Conservation (phyloP, 2,113 vertebrate genomes). For the Phaethornis superciliosus region DNA sequence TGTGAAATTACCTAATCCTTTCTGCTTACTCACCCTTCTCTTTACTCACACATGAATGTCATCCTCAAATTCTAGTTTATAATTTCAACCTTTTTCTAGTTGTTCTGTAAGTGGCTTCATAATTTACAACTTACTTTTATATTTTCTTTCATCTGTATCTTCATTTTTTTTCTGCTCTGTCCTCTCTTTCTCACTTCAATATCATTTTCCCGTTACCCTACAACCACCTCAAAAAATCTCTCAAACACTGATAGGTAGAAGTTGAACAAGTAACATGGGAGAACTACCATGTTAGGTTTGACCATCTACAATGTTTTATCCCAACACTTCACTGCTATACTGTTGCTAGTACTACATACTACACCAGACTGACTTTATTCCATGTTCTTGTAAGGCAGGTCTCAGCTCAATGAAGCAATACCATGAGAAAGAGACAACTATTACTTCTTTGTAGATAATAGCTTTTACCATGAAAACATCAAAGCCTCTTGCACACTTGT, state of each 20-base stretch:
- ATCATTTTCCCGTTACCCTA: not conserved
- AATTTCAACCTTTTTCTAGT: not conserved
- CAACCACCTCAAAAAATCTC: not conserved
- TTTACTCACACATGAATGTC: not conserved
- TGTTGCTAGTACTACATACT: not conserved
- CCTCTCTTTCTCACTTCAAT: not conserved
- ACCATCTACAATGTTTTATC: not conserved
- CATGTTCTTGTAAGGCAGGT: not conserved
- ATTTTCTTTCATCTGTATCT: fast-evolving
- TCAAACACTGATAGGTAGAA: not conserved
- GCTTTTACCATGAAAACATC: not conserved
- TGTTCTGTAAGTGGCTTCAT: not conserved
- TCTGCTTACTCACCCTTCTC: not conserved
- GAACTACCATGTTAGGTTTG: not conserved
- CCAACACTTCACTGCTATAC: not conserved
- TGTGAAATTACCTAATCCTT: not conserved
- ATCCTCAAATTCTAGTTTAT: not conserved
- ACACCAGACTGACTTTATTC: not conserved
- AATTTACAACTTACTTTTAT: not conserved
- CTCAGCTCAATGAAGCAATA: not conserved
- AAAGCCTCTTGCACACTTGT: not conserved
- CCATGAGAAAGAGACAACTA: not conserved
- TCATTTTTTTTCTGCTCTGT: not conserved
- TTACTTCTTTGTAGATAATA: not conserved
- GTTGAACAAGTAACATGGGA: not conserved